Base-by-base conservation (phyloP, 1,140 invertebrate species). In the Zaprionus gabonicus region DNA sequence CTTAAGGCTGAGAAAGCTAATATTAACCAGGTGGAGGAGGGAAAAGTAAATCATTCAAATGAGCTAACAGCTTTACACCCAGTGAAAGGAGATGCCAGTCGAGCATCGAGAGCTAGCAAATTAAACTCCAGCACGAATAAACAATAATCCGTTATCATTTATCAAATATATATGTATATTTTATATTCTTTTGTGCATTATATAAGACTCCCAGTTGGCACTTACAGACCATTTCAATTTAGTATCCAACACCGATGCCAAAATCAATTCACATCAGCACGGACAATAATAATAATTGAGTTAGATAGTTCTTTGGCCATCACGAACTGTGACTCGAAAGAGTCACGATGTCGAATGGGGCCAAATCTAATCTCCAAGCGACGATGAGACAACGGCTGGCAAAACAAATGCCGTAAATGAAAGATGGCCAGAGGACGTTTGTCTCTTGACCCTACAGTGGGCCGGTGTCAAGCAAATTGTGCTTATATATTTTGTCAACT, bases 321-420 rank as follows among this genome's bases (percentile, higher is more conserved):
- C 55, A 36, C 25, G 59, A 65, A 71, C 70, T 72, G 34, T 34
- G 49, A 66, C 62, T 51, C 60, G 70, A 57, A 13, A 51, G 53
- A 71, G 84, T 87, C 84, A 87, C 81, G 84, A 83, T 83, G 78
- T 59, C 84, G 23, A 71, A 65, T 59, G 74, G 46, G 53, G 62
- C 62, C 58, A 78, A 83, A 87, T 87, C 85, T 82, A 87, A 87
- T 87, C 84, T 88, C 78, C 85, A 73, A 67, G 57, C 69, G 70
- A 51, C 62, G 28, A 72, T 57, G 56, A 71, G 63, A 38, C 57
- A 34, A 59, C 51, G 72, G 81, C 71, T 88, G 84, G 80, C 84
- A 87, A 87, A 88, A 87, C 84, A 87, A 87, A 87, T 84, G 81
- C 78, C 68, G 87, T 87, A 88, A 87, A 88, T 87, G 81, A 87